Base-by-base conservation (phyloP, 2,113 vertebrate genomes). In the Steatornis caripensis region DNA sequence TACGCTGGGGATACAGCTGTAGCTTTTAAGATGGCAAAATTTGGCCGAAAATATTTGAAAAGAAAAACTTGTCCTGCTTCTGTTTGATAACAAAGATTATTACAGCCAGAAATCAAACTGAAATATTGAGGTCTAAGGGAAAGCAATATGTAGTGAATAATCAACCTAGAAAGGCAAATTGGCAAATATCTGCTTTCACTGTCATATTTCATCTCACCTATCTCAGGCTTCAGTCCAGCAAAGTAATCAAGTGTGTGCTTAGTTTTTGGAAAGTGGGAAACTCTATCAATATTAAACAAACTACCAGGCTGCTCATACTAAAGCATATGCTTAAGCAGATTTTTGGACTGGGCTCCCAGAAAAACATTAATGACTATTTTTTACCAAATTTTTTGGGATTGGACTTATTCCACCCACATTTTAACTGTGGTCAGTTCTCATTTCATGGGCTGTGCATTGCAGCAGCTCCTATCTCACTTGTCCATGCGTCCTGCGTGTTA, bases 381-480 rank as follows among this genome's bases (percentile, higher is more conserved):
- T 60, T 12, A 60, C 16, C 11, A 2, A 15, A 58, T 77, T 53
- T 54, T 48, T 23, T 3, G 1, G 27, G 24, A 15, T 22, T 61
- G 54, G 14, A 18, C 5, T 84, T 34, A 15, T 4, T 64, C 54
- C 36, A 4, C 2, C 3, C 21, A 4, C 8, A 24, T 86, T 61
- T 34, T 34, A 48, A 5, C 55, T 23, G 19, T 22, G 45, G 26
- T 36, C 36, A 19, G n/a, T 12, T 23, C 58, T 22, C 20, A 2
- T 27, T 51, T 13, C n/a, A 19, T 0, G 39, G 58, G 14, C 10
- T 53, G 36, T 19, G 41, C 24, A 0, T 32, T 54, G 21, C 3
- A 55, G 80, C 45, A 86, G 46, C 51, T 71, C n/a, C 61, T 55
- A 6, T 49, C 46, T 51, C 60, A 30, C 57, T 17, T 36, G 61